Conservation (phyloP, 2,888 invertebrate genomes). For the Protophormia terraenovae region DNA sequence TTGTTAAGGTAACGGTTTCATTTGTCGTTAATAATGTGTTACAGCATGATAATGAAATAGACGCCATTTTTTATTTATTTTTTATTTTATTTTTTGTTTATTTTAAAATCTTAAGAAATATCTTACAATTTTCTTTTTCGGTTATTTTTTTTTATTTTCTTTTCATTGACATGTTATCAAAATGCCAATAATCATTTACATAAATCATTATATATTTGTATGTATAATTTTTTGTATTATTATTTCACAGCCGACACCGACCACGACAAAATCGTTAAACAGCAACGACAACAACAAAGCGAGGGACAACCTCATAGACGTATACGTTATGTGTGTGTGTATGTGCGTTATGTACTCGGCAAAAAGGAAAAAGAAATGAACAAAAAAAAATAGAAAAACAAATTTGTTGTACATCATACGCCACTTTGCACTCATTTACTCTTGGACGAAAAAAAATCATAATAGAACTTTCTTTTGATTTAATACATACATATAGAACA, state of each 20-base stretch:
- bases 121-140: background rate
- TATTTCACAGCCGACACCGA: conserved; percentile 5
- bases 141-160: background rate
- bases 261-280: conserved; percentile 14
- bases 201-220: background rate
- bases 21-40: background rate
- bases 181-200: background rate
- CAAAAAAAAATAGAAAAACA: background rate
- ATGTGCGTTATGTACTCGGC: conserved; percentile 38
- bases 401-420: conserved; percentile 62
- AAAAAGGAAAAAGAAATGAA: background rate
- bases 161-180: background rate
- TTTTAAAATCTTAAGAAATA: background rate
- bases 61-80: background rate
- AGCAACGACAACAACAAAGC: no score
- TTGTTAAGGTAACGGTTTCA: conserved; percentile 8
- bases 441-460: background rate
- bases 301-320: conserved; percentile 3
- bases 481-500: background rate
- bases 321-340: conserved; percentile 54
- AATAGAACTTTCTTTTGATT: conserved; percentile 1
- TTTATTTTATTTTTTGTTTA: background rate
- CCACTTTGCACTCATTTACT: conserved; percentile 44
- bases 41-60: background rate
- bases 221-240: background rate